Evolutionary conservation across 2,888 invertebrate genomes (phyloP), one percentile per base, ranked within the genome.

Genomic region (Caenorhabditis imperialis): DNA sequence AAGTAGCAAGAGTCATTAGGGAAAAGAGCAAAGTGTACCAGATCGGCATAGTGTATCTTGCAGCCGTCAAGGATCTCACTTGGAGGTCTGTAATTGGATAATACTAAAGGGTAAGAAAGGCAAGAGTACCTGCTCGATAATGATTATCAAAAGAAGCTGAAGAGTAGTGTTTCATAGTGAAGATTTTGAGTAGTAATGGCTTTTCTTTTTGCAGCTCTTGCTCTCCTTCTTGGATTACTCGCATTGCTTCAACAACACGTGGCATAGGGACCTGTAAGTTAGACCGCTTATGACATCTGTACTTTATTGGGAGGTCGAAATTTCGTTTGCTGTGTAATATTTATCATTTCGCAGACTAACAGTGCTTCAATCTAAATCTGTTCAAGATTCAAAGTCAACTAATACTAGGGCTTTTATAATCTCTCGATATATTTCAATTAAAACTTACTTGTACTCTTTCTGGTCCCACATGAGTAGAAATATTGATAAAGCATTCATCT

Each of bases 191-290:
- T n/a, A 83, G 48, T 4, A 60, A 44, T 14, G 76, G 75, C 44
- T 76, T 72, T 44, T 65, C 54, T 27, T 76, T 57, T 30, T 77
- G 63, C 8, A 73, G 40, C 8, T 70, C 74, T 14, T 44, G 30
- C 38, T 78, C 61, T 3, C 63, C 61, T 18, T 47, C 53, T 61
- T 84, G 81, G 20, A 70, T 57, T 23, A 75, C 62, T 23, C 72
- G 40, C 60, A 84, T 71, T 6, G 78, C 77, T 20, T 82, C 79
- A 0, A 84, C 78, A 1, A 83, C 83, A 50, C 78, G 60, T 42
- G 75, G 71, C 82, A 84, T 82, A 1, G 84, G 81, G 18, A 83
- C 78, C 83, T 82, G n/a, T n/a, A n/a, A n/a, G n/a, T n/a, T 30
- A 69, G 69, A 40, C 16, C 38, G 25, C 12, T 45, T 61, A 23